Evolutionary conservation across 2,113 vertebrate genomes (phyloP), one percentile per base, ranked within the genome.

Genomic region (Phrynocephalus versicolor): DNA sequence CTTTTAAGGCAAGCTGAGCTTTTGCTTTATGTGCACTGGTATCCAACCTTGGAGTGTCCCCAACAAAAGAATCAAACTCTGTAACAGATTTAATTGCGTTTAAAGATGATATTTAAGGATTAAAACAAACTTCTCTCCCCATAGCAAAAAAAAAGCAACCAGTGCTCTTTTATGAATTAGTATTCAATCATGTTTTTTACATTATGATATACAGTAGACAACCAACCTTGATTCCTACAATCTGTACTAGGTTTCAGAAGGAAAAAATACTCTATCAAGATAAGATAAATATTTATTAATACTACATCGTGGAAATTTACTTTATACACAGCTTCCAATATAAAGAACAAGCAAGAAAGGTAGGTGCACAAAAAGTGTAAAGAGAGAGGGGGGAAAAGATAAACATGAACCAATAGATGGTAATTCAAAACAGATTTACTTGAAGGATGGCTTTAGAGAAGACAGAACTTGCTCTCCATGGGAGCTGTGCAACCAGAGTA

Each of bases 11-110:
- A 90, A 98, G 96, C 84, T 97, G 95, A 87, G 96, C 97, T 94
- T 96, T 97, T 75, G 97, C 98, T 91, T 94, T 97, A 92, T 98
- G 97, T 16, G 95, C 97, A 75, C 98, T 98, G 89, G 97, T 98
- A 93, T 98, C 98, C 95, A 98, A 92, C 39, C 95, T 97, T 88
- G 97, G 96, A 0, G 97, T 98, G 93, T 98, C 97, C 6, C 97
- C 97, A 79, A 98, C 95, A 88, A 95, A 89, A 69, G 96, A 96
- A 85, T 90, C 96, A 97, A 97, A 98, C 95, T 97, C 97, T 91
- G 87, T 87, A 93, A 97, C 10, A 87, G 86, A 93, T 39, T 88
- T 0, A 2, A n/a, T 57, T 58, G 25, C 78, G 2, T 84, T 82
- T 30, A 0, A 37, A 88, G 89, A 79, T 67, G 51, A 16, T 21